Conservation (phyloP, 2,797 vertebrate genomes). For the Neomorphus geoffroyi region DNA sequence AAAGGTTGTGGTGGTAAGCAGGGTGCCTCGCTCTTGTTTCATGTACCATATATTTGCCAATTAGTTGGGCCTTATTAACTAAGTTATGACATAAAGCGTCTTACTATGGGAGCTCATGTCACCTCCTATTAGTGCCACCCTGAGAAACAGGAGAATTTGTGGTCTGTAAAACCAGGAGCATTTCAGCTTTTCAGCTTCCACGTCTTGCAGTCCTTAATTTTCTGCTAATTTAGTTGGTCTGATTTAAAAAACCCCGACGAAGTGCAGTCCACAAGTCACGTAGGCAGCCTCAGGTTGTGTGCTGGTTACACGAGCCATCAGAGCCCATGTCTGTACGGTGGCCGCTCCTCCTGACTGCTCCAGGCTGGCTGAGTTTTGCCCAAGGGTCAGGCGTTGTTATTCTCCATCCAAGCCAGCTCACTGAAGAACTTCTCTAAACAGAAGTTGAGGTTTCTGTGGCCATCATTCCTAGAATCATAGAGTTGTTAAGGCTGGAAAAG, state of each 20-base stretch:
- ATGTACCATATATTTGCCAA: background rate
- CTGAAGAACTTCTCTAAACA: background rate
- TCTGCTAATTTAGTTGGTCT: background rate
- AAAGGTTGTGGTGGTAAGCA: background rate
- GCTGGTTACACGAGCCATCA: background rate
- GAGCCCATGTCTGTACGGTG: background rate
- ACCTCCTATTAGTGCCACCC: background rate
- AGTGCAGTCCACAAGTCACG: background rate
- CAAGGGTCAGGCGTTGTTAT: background rate
- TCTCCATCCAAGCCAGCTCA: background rate
- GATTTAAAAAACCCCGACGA: accelerated
- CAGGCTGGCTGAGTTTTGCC: background rate
- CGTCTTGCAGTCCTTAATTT: background rate
- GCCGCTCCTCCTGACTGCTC: accelerated
- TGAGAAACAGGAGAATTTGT: background rate
- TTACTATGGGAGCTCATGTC: background rate
- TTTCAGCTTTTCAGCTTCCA: background rate
- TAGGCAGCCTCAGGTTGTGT: background rate
- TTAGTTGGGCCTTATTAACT: constrained; percentile 3
- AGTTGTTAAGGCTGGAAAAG: no score
- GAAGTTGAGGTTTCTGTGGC: background rate
- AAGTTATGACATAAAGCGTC: background rate
- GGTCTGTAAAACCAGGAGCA: background rate
- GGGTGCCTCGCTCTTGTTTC: background rate
- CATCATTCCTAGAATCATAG: no score